These are phyloP conservation scores for Scaptomyza reducta DNA, from an alignment of 2,888 invertebrate genomes.

Conservation along the genomic window DNA sequence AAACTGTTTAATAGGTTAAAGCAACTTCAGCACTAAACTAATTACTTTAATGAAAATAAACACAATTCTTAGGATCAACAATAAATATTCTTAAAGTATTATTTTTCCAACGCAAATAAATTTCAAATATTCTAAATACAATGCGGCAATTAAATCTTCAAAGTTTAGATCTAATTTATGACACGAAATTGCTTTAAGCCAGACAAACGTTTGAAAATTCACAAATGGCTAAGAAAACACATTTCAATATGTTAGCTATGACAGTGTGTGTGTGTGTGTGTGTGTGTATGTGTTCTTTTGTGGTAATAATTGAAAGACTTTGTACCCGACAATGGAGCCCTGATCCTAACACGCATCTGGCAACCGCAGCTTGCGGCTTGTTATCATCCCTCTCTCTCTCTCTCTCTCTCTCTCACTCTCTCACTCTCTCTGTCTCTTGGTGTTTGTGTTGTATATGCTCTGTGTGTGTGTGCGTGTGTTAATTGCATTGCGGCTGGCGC, in stretches of 20 bases:
- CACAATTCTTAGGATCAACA: not conserved
- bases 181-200: constrained; percentile 14
- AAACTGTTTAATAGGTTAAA: not conserved
- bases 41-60: not conserved
- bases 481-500: constrained; percentile 56
- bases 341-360: constrained; percentile 1
- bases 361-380: constrained; percentile 45
- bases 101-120: not conserved
- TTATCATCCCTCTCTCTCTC: not conserved
- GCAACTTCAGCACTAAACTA: not conserved
- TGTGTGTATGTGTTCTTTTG: not conserved
- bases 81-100: not conserved
- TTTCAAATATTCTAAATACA: not conserved
- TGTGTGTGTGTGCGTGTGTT: constrained; percentile 36
- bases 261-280: not conserved
- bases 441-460: not conserved
- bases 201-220: constrained; percentile 2
- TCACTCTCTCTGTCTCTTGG: not conserved
- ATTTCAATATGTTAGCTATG: not conserved
- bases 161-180: constrained; percentile 22
- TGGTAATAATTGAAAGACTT: not conserved
- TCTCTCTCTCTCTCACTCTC: not conserved
- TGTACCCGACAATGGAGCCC: constrained; percentile 1
- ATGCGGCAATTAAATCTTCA: not conserved
- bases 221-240: constrained; percentile 22